Evolutionary conservation across 2,797 vertebrate species (phyloP).

Genomic region (Molothrus aeneus): DNA sequence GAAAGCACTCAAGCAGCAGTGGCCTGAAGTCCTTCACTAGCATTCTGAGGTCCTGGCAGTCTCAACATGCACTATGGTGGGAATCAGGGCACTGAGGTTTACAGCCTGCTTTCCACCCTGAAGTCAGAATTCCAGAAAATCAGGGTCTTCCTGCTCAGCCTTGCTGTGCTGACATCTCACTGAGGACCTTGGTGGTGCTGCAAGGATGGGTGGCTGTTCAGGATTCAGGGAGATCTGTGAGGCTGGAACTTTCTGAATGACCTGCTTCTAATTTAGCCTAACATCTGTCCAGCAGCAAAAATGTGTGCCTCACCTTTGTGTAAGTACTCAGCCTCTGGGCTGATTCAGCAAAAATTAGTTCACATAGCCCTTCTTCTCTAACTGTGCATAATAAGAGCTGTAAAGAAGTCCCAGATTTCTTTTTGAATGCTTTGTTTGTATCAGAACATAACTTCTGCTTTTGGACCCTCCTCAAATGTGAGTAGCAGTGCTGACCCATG

Average conservation of each 20-base stretch:
- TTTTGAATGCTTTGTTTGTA: background rate
- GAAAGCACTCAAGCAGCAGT: background rate
- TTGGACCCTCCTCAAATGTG: background rate
- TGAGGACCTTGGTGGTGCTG: background rate
- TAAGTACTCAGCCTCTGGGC: background rate
- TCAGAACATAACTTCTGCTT: background rate
- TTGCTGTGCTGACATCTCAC: rapidly evolving
- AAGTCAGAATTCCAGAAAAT: background rate
- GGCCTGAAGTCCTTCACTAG: background rate
- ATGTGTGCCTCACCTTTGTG: background rate
- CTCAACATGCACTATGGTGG: background rate
- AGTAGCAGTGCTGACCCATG: rapidly evolving
- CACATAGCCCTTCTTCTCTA: background rate
- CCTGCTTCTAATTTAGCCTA: background rate
- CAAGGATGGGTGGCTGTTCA: background rate
- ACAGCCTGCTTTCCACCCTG: background rate
- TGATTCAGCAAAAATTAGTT: background rate
- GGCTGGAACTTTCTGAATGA: background rate
- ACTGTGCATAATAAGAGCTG: background rate
- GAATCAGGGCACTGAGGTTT: background rate
- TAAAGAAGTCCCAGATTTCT: background rate
- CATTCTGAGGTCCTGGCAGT: background rate
- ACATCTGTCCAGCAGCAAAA: background rate
- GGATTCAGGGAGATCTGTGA: background rate
- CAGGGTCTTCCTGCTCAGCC: rapidly evolving